phyloP scores from a whole-genome alignment of 1,140 invertebrate genomes.

The Bombus turneri region DNA sequence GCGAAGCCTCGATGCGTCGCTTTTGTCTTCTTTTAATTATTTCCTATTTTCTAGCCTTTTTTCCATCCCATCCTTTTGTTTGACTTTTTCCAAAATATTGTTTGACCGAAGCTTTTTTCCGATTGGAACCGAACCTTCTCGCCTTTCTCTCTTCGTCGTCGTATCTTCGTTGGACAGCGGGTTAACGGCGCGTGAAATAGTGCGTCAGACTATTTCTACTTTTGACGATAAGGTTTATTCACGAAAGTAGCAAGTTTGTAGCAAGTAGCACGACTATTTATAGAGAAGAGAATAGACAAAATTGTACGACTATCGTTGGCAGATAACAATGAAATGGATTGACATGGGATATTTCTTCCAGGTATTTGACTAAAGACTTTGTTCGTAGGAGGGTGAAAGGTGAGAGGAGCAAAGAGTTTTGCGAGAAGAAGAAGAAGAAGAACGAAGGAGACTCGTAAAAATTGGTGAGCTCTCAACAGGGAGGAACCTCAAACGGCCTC shows the following conservation, averaged over 20 bases:
- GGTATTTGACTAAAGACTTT: conserved; percentile 21
- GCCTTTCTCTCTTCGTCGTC: background rate
- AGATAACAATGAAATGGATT: background rate
- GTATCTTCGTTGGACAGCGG: background rate
- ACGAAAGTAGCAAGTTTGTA: background rate
- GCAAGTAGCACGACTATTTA: too few relatives aligned
- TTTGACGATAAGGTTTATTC: background rate
- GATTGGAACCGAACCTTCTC: background rate
- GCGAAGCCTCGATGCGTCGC: conserved; percentile 21
- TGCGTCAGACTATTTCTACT: background rate
- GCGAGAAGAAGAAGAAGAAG: conserved; percentile 4
- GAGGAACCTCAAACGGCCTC: conserved; percentile 68
- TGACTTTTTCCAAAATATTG: background rate
- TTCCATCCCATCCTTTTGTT: background rate
- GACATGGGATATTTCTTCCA: background rate
- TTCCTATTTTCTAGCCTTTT: background rate
- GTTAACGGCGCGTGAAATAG: background rate
- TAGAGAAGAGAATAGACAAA: too few relatives aligned
- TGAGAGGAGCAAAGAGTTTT: background rate
- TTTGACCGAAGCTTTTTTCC: background rate
- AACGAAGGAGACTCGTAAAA: conserved; percentile 70
- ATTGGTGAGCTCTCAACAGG: conserved; percentile 73
- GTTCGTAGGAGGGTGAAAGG: background rate
- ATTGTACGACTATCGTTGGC: background rate
- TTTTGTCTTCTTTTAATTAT: conserved; percentile 44